Percentiles rank a stretch among this genome's conserved stretches.
These are phyloP conservation scores for Psammodynastes pulverulentus DNA, from an alignment of 2,113 vertebrate genomes.

Conservation along the genomic window DNA sequence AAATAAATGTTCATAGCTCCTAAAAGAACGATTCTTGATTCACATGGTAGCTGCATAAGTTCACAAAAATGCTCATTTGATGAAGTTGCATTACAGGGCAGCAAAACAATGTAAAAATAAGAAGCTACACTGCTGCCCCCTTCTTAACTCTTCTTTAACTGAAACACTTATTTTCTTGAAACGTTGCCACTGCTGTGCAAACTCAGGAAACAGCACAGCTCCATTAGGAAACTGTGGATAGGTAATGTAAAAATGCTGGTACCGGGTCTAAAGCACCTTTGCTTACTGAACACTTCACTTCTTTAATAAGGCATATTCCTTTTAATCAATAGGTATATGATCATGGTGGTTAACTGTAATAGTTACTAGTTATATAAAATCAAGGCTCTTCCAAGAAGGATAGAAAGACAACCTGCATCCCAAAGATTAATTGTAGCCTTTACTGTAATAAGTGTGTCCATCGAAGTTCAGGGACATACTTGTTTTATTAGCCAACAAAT, in stretches of 20 bases:
- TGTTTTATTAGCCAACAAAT: neutral
- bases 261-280: neutral
- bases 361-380: neutral
- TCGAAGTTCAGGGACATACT: neutral
- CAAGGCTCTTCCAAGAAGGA: neutral
- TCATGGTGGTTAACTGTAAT: neutral
- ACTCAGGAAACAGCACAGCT: neutral
- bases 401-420: neutral
- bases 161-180: neutral
- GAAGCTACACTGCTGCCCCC: neutral
- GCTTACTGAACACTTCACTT: neutral
- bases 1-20: neutral
- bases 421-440: neutral
- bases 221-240: neutral
- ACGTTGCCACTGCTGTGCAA: neutral
- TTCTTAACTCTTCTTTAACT: neutral
- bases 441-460: neutral
- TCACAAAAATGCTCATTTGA: neutral
- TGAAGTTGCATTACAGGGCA: neutral
- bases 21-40: neutral
- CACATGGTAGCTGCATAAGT: neutral
- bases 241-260: neutral
- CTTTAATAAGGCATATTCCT: neutral
- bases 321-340: no score
- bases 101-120: neutral